Base-by-base conservation (phyloP, 2,888 invertebrate species). In the Ophioninae sp. region DNA sequence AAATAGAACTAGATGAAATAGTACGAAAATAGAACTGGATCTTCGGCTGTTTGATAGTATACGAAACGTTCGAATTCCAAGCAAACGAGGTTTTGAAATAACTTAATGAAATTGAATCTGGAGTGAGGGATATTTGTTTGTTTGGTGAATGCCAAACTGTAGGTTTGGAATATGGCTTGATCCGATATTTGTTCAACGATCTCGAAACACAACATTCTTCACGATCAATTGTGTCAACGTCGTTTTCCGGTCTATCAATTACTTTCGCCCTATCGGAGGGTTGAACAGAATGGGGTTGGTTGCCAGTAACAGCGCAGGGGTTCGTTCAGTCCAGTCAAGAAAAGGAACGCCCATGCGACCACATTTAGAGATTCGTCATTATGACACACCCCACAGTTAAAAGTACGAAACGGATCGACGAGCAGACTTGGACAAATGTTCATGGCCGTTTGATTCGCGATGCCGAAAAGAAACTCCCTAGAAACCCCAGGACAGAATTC, bases 281-380 rank as follows among this genome's bases (percentile, higher is more conserved):
- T 75, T 41, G 76, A 71, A 75, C 37, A 59, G 51, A 13, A 37
- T 41, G 20, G 67, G 9, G 71, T 67, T 30, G 73, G 44, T 78
- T 73, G 73, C 74, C 82, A 68, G 41, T 41, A 61, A 65, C 51
- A 56, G 23, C 44, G 75, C 30, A n/a, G 23, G 30, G 30, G 1
- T 3, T 56, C 68, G 39, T 65, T 69, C 23, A 67, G 58, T 63
- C 73, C 3, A n/a, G 65, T 71, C 44, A 74, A 37, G 44, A 56
- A 63, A 72, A 73, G 67, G 56, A 74, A 64, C 20, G 69, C 79
- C 72, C 85, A 81, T 82, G 85, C 79, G 82, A 81, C 77, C 81
- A 20, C 8, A 86, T 82, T 84, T 85, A 82, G 82, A 82, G 77
- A 86, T 86, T 84, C 85, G 79, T 84, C 85, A 82, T 86, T 85